Evolutionary conservation across 2,113 vertebrate species (phyloP).

Genomic region (Murina feae): DNA sequence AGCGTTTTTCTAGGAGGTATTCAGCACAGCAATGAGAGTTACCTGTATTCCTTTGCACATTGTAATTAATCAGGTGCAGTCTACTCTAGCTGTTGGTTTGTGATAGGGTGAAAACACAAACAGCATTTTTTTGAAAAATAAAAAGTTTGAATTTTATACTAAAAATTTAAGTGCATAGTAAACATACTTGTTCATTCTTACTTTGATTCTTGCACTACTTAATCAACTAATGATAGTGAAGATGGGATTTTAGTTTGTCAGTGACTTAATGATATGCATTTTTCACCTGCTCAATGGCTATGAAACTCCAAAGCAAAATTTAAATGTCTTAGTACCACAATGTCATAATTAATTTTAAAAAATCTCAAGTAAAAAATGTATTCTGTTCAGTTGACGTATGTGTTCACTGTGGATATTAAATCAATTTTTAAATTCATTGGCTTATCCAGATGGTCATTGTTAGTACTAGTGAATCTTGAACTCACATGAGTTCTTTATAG

Average conservation of each 20-base stretch:
- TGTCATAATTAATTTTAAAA: background rate
- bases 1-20: background rate
- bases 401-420: background rate
- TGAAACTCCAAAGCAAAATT: background rate
- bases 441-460: background rate
- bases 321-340: background rate
- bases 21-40: background rate
- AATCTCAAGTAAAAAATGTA: background rate
- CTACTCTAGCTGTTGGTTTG: background rate
- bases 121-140: background rate
- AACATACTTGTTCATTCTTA: background rate
- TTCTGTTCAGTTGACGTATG: background rate
- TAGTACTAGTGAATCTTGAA: background rate
- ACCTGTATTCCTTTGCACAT: background rate
- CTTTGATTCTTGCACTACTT: background rate
- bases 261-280: background rate
- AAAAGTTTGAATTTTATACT: conserved; percentile 1
- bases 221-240: background rate
- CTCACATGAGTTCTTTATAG: background rate
- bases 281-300: background rate
- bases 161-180: background rate
- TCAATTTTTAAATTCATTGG: background rate
- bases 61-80: background rate
- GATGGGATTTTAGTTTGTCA: background rate
- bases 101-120: background rate